Evolutionary conservation across 2,797 vertebrate species (phyloP).

Genomic region (Myotis myotis): DNA sequence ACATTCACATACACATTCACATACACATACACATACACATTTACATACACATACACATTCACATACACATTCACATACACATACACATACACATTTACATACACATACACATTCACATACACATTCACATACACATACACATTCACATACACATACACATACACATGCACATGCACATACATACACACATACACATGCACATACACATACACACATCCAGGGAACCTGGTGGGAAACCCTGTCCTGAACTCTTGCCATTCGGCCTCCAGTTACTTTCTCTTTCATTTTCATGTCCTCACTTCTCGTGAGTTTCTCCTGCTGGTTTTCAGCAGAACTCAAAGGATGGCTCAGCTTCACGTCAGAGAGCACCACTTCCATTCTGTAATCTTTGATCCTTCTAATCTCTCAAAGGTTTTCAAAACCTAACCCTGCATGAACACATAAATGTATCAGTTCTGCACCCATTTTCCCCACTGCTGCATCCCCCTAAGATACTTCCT

Average conservation of each 20-base stretch:
- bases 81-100: no score
- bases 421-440: neutral
- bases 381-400: neutral
- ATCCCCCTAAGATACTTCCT: neutral
- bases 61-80: no score
- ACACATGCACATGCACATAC: no score
- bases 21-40: no score
- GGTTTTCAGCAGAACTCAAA: neutral
- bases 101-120: no score
- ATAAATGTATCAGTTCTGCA: neutral
- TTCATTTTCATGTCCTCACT: neutral
- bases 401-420: neutral
- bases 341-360: neutral
- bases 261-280: neutral
- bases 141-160: no score
- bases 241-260: neutral
- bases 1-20: no score
- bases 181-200: no score
- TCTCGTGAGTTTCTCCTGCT: neutral
- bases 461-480: neutral
- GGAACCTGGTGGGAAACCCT: neutral
- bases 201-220: neutral
- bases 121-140: no score
- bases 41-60: no score
- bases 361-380: neutral